Percentiles rank a stretch among this genome's conserved stretches.
These are phyloP conservation scores for Pampus argenteus DNA, from an alignment of 2,797 vertebrate genomes.

Conservation along the genomic window DNA sequence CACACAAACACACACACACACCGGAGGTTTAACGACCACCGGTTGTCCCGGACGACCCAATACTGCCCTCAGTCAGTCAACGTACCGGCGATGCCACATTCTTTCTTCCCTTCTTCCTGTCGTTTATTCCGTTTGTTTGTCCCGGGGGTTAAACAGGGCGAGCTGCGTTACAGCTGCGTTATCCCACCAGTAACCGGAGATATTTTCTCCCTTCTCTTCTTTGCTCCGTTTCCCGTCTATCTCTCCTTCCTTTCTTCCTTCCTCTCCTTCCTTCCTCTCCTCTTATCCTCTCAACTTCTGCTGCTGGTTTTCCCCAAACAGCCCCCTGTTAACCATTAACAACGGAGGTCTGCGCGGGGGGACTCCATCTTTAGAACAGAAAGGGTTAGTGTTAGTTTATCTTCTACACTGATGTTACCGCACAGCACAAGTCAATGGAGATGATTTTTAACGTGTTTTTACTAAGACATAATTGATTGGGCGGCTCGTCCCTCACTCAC, in stretches of 20 bases:
- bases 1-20: conserved; percentile 19
- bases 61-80: conserved; percentile 52
- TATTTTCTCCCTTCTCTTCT: not conserved
- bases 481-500: conserved; percentile 58
- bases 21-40: conserved; percentile 58
- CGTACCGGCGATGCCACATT: conserved; percentile 54
- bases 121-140: conserved; percentile 4
- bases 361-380: conserved; percentile 73
- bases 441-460: not conserved
- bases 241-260: not conserved
- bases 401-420: conserved; percentile 20
- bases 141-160: conserved; percentile 22
- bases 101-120: conserved; percentile 14
- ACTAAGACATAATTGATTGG: conserved; percentile 1
- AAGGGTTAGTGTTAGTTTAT: conserved; percentile 29
- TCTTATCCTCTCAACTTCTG: conserved; percentile 38
- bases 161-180: conserved; percentile 25
- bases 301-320: conserved; percentile 24
- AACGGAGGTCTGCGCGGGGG: conserved; percentile 48
- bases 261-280: not conserved
- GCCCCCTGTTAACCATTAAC: conserved; percentile 53
- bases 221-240: not conserved
- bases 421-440: conserved; percentile 22
- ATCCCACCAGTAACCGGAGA: conserved; percentile 16
- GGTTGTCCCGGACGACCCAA: conserved; percentile 61